Conservation (phyloP, 1,140 invertebrate genomes). For the Uloborus diversus region DNA sequence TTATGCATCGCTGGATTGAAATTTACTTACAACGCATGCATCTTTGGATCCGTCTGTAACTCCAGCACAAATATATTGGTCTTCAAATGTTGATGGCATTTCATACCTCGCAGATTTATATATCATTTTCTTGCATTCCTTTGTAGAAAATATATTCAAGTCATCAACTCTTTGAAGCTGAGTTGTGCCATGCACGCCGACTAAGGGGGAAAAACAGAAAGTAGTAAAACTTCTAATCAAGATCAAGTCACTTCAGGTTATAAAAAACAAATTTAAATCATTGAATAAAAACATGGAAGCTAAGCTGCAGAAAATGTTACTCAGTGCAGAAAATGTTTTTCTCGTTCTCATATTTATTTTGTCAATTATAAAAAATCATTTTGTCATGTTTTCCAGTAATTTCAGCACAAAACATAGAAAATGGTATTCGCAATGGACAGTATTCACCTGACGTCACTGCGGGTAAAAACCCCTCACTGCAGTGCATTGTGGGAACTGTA, state of each 20-base stretch:
- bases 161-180: slow-evolving; percentile 43
- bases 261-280: neutral
- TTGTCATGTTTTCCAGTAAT: no score
- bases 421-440: no score
- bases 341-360: no score
- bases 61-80: slow-evolving; percentile 80
- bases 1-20: no score
- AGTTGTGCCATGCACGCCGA: neutral
- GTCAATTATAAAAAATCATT: no score
- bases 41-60: slow-evolving; percentile 77
- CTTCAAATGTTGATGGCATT: slow-evolving; percentile 68
- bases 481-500: no score
- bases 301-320: neutral
- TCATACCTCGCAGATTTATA: slow-evolving; percentile 15
- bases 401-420: no score
- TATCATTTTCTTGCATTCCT: slow-evolving; percentile 60
- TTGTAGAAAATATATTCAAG: slow-evolving; percentile 60
- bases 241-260: neutral
- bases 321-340: neutral
- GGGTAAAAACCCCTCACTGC: no score
- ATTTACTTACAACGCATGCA: slow-evolving; percentile 74
- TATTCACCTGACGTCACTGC: no score
- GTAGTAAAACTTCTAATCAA: neutral
- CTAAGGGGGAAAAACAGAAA: neutral
- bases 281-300: neutral